Percentiles rank a stretch among this genome's conserved stretches.
These are phyloP conservation scores for Hormiphora californensis DNA, from an alignment of 37 sponge, comb jelly and placozoan species.

Conservation along the genomic window DNA sequence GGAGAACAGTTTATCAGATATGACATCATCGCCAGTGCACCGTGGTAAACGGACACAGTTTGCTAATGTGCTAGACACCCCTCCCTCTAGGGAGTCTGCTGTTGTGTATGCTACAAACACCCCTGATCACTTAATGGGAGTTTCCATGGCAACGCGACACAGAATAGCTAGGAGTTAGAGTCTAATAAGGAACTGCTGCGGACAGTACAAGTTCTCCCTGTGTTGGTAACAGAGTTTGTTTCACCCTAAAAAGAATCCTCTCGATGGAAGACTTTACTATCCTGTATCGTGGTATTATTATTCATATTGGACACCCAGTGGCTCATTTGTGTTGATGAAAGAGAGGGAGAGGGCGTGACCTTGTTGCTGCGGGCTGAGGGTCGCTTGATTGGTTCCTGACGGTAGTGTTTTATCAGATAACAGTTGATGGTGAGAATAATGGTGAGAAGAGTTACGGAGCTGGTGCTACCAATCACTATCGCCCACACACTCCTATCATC, in stretches of 20 bases:
- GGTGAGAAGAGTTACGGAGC: background rate
- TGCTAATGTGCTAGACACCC: too few species aligned
- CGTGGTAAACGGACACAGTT: too few species aligned
- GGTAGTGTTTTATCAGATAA: background rate
- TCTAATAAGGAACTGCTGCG: background rate
- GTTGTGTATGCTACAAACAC: slow-evolving; percentile 13
- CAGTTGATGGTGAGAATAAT: slow-evolving; percentile 2
- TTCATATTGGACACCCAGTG: too few species aligned
- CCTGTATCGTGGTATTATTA: too few species aligned
- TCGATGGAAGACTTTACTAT: too few species aligned
- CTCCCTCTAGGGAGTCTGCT: background rate
- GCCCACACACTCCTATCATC: background rate
- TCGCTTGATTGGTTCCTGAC: background rate
- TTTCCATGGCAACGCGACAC: slow-evolving; percentile 7
- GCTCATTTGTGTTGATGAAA: too few species aligned
- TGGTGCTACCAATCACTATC: background rate
- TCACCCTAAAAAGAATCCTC: too few species aligned
- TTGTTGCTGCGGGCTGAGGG: background rate
- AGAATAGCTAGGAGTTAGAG: background rate
- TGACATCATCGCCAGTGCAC: too few species aligned
- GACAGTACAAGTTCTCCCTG: background rate
- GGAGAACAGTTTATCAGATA: too few species aligned
- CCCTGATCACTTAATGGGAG: slow-evolving; percentile 6
- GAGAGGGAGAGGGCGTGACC: background rate
- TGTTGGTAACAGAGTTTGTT: background rate